These are phyloP conservation scores for Clarias magur DNA, from an alignment of 2,113 vertebrate species.

Conservation along the genomic window DNA sequence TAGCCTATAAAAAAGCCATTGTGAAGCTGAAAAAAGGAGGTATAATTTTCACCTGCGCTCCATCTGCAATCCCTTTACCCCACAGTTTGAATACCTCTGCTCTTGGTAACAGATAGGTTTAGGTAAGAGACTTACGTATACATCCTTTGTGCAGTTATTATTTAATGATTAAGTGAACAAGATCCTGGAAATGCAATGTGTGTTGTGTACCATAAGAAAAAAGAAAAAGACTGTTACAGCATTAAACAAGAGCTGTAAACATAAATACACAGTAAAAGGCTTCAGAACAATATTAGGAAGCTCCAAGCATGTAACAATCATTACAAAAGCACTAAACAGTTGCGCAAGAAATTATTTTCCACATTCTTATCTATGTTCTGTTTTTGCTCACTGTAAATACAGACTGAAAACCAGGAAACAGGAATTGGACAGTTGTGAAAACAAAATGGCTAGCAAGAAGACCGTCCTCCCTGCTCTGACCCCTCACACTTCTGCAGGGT, in stretches of 20 bases:
- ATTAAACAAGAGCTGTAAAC: not conserved
- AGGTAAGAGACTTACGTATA: not conserved
- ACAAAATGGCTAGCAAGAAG: slow-evolving; percentile 63
- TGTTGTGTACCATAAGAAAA: not conserved
- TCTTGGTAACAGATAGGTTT: not conserved
- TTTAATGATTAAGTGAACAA: not conserved
- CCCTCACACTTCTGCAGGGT: slow-evolving; percentile 46
- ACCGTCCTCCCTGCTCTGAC: slow-evolving; percentile 40
- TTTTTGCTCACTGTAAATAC: slow-evolving; percentile 29
- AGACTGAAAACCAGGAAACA: slow-evolving; percentile 49
- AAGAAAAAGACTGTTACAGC: not conserved
- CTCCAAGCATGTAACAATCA: not conserved
- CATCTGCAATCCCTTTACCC: not conserved
- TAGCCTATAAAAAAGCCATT: not conserved
- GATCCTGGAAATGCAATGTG: not conserved
- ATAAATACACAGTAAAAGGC: not conserved
- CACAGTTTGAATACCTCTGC: not conserved
- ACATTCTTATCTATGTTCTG: slow-evolving; percentile 25
- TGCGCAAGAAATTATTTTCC: slow-evolving; percentile 25
- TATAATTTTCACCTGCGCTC: too few relatives aligned
- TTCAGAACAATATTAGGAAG: not conserved
- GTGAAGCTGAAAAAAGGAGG: not conserved
- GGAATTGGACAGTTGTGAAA: slow-evolving; percentile 58
- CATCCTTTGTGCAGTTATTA: not conserved
- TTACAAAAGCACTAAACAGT: slow-evolving; percentile 11